A percentile compares a stretch with the other conserved stretches of the same genome.
phyloP scores from a whole-genome alignment of 2,888 invertebrate genomes.

The Acutogordius australiensis region DNA sequence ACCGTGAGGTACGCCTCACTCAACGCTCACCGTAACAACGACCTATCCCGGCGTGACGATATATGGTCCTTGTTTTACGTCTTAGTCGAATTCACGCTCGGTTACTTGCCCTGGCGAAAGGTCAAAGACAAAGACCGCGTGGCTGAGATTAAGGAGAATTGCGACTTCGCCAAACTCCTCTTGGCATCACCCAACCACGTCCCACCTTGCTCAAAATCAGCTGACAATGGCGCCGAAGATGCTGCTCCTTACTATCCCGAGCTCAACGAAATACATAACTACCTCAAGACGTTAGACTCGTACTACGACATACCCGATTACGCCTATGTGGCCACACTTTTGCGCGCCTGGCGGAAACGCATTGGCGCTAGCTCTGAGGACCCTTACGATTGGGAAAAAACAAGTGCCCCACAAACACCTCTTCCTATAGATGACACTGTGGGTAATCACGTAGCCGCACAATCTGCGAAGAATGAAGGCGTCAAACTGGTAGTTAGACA shows the following conservation, averaged over 20 bases:
- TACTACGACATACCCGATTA: slow-evolving; percentile 91
- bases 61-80: slow-evolving; percentile 99
- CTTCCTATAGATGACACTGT: too few relatives aligned
- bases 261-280: slow-evolving; percentile 66
- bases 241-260: slow-evolving; percentile 27
- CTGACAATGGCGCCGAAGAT: not conserved
- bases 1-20: slow-evolving; percentile 95
- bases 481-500: too few relatives aligned
- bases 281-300: slow-evolving; percentile 50
- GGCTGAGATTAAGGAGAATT: not conserved
- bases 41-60: slow-evolving; percentile 98
- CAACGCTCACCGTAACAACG: slow-evolving; percentile 88
- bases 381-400: slow-evolving; percentile 6
- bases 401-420: too few relatives aligned
- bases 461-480: too few relatives aligned
- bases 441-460: too few relatives aligned
- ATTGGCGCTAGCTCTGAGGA: not conserved
- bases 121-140: slow-evolving; percentile 91
- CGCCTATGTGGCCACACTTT: slow-evolving; percentile 42
- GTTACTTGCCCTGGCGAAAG: slow-evolving; percentile 85
- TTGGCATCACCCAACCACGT: too few relatives aligned
- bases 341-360: slow-evolving; percentile 16
- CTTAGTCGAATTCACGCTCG: slow-evolving; percentile 93
- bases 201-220: too few relatives aligned
- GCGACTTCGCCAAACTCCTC: slow-evolving; percentile 1